Evolutionary conservation across 2,113 vertebrate species (phyloP).

Genomic region (Barnardius zonarius): DNA sequence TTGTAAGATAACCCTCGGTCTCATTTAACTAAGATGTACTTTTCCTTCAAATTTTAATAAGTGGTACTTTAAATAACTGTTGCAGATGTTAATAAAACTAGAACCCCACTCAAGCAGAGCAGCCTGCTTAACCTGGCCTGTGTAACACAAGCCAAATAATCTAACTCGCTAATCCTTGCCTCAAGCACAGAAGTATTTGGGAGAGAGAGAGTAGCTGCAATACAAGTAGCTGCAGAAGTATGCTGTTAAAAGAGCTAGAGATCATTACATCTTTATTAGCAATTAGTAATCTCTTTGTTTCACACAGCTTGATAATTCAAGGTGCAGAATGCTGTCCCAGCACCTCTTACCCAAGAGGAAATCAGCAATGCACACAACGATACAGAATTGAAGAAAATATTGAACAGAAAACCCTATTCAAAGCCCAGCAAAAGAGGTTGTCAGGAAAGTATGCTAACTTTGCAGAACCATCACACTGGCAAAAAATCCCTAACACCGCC

Average conservation of each 20-base stretch:
- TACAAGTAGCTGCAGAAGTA: neutral
- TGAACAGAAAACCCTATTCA: neutral
- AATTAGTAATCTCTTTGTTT: neutral
- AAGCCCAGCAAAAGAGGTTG: neutral
- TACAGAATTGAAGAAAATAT: neutral
- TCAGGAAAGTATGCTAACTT: neutral
- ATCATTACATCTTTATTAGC: neutral
- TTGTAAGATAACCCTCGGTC: neutral
- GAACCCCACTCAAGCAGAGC: neutral
- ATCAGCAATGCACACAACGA: neutral
- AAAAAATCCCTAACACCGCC: neutral
- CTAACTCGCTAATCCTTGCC: constrained; percentile 3
- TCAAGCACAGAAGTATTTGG: neutral
- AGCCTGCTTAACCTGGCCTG: neutral
- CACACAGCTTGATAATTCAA: neutral
- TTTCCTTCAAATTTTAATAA: neutral
- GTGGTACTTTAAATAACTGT: neutral
- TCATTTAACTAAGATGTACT: neutral
- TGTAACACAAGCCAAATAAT: neutral
- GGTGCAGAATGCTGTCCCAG: neutral
- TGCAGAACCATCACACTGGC: neutral
- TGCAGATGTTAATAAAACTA: neutral
- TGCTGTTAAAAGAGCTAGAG: neutral
- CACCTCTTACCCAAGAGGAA: neutral
- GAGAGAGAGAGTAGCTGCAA: neutral